Base-by-base conservation (phyloP, 1,140 invertebrate species). In the Trichonephila clavata region DNA sequence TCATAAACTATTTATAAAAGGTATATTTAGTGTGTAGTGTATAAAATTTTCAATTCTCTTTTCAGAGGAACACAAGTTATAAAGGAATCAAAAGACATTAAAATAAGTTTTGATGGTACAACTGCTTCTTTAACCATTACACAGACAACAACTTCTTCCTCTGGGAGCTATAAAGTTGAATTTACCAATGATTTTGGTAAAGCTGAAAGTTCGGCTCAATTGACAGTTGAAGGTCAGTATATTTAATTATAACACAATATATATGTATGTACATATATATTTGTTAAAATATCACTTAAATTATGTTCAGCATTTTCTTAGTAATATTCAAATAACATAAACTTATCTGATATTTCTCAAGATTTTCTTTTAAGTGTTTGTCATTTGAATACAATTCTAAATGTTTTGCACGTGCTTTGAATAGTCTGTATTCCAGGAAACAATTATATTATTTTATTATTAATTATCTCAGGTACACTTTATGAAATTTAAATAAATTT, bases 171-270 rank as follows among this genome's bases (percentile, higher is more conserved):
- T 95, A 98, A 97, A 95, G 97, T 98, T 32, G 96, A 98, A 43
- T 97, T 98, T 57, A 97, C 96, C 86, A 98, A 98, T 95, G 98
- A 98, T 95, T 97, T 97, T 94, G 98, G 98, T 86, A 97, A 97
- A 95, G 97, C 97, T 95, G 98, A 98, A 96, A 97, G 97, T 2
- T 97, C 97, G 21, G 98, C 98, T 57, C 97, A 97, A 95, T 96
- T 98, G 39, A 97, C 97, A 60, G 96, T 98, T 43, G 97, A 97
- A 94, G 97, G 96, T 96, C 95, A 13, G 60, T 87, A 39, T 63
- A 59, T 84, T 84, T 84, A 27, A 60, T 10, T 32, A 32, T 21
- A 3, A 27, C 3, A 68, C 27, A n/a, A n/a, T 27, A 39, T 39
- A 39, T 2, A 39, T 39, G 4, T 39, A 1, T 39, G 2, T 39